These are phyloP conservation scores for Vannuccia rotundouncinata DNA, from an alignment of 2,888 invertebrate species.

Conservation along the genomic window DNA sequence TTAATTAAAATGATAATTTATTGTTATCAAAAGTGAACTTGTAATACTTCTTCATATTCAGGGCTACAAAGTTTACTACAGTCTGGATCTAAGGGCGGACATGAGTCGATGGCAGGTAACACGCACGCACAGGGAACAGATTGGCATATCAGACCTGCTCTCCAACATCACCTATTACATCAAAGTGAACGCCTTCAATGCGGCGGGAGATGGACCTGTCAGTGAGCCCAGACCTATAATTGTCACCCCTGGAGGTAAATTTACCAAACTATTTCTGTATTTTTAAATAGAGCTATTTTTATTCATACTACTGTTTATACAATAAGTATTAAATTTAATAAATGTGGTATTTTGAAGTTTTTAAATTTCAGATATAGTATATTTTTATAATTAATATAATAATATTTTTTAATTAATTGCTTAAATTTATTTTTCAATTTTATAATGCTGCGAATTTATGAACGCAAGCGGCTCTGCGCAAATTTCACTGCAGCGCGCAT, in stretches of 20 bases:
- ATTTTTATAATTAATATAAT: not conserved
- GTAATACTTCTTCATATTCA: too few relatives aligned
- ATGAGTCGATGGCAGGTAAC: slow-evolving; percentile 32
- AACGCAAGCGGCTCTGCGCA: too few relatives aligned
- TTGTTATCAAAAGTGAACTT: too few relatives aligned
- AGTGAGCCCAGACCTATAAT: slow-evolving; percentile 37
- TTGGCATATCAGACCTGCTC: slow-evolving; percentile 9
- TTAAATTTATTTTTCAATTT: not conserved
- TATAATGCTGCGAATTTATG: not conserved
- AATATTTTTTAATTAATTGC: not conserved
- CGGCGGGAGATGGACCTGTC: slow-evolving; percentile 39
- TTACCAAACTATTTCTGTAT: not conserved
- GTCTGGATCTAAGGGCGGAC: not conserved
- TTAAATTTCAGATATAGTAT: not conserved
- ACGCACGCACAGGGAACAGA: not conserved
- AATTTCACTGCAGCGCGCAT: too few relatives aligned
- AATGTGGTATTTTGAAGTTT: not conserved
- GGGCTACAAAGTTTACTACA: slow-evolving; percentile 35
- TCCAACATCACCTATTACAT: slow-evolving; percentile 40
- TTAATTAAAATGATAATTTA: too few relatives aligned
- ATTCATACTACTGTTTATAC: not conserved
- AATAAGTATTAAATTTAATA: not conserved
- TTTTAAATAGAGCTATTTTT: not conserved
- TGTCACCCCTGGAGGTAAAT: slow-evolving; percentile 39
- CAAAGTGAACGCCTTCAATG: slow-evolving; percentile 36